phyloP scores from a whole-genome alignment of 2,888 invertebrate species.

The Lamellibrachia columna region DNA sequence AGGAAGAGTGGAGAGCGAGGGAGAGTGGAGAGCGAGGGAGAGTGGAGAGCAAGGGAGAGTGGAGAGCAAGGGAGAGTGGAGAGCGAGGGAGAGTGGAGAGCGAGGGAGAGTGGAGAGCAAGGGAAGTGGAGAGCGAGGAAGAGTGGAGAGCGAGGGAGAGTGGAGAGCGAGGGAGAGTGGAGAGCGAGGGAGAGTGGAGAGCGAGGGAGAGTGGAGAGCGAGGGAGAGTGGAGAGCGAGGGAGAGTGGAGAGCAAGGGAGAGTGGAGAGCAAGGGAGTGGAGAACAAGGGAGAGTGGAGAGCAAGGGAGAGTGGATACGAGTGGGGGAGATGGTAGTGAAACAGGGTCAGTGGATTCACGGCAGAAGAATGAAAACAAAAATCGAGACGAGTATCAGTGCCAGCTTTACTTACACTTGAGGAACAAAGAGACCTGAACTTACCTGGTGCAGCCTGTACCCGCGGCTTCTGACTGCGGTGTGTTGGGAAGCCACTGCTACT shows the following conservation, averaged over 20 bases:
- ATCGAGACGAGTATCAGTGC: neutral
- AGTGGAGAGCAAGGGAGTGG: too few relatives aligned
- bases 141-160: neutral
- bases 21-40: neutral
- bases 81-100: too few relatives aligned
- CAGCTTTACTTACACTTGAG: neutral
- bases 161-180: neutral
- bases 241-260: too few relatives aligned
- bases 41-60: neutral
- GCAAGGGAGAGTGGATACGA: neutral
- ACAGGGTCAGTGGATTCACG: neutral
- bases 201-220: too few relatives aligned
- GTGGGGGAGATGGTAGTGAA: neutral
- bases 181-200: too few relatives aligned
- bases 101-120: too few relatives aligned
- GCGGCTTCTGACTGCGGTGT: conserved; percentile 30
- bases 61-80: too few relatives aligned
- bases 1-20: too few relatives aligned
- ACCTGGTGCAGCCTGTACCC: neutral
- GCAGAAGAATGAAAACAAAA: neutral
- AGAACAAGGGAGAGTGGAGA: too few relatives aligned
- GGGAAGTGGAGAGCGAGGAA: too few relatives aligned
- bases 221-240: too few relatives aligned
- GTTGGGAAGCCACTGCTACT: conserved; percentile 37
- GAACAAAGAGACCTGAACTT: neutral